Percentiles rank a stretch among this genome's conserved stretches.
phyloP scores from a whole-genome alignment of 2,113 vertebrate species.

The Misgurnus anguillicaudatus region DNA sequence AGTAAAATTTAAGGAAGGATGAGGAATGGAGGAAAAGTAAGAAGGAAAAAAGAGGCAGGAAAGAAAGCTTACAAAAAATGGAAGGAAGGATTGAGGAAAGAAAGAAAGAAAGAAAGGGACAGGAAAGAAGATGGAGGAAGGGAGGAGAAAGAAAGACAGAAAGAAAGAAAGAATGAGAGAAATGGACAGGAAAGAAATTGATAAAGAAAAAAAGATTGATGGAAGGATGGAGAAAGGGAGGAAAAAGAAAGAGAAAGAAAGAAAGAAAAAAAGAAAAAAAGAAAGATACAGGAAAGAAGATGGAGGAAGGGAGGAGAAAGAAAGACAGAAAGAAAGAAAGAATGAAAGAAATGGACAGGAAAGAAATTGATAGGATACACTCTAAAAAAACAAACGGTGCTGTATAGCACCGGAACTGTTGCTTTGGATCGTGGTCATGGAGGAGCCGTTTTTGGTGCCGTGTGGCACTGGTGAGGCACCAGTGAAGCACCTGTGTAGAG shows the following conservation, averaged over 20 bases:
- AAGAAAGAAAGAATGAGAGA: not conserved
- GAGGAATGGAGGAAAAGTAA: not conserved
- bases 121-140: no score
- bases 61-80: not conserved
- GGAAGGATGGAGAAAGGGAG: not conserved
- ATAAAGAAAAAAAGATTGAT: not conserved
- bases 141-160: no score
- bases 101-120: no score
- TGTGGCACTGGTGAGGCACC: no score
- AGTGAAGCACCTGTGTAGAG: no score
- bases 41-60: not conserved
- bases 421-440: no score
- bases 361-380: no score
- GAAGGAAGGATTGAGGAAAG: no score
- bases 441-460: no score
- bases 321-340: not conserved
- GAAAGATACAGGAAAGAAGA: not conserved
- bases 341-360: not conserved
- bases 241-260: no score
- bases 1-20: not conserved
- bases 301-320: not conserved
- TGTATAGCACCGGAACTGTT: no score
- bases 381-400: no score
- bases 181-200: not conserved
- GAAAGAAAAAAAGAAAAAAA: not conserved